Evolutionary conservation across 2,113 vertebrate genomes (phyloP).

Genomic region (Sander lucioperca): DNA sequence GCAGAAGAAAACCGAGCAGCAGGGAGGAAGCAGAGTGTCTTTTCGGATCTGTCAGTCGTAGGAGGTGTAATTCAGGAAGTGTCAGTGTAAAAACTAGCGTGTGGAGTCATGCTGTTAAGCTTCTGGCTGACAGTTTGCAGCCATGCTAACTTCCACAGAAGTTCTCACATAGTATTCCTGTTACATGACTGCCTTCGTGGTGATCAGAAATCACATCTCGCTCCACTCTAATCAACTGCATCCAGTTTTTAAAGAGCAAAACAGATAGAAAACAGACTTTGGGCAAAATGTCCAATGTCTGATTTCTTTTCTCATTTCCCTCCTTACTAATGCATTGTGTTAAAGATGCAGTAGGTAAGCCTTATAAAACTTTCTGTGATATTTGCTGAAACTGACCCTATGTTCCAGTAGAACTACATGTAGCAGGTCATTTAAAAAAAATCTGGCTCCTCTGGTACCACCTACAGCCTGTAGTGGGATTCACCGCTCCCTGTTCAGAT

Average conservation of each 20-base stretch:
- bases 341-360: too few species aligned
- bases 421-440: too few species aligned
- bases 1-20: conserved; percentile 2
- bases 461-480: too few species aligned
- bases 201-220: not conserved
- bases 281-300: too few species aligned
- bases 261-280: not conserved
- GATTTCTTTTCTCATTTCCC: too few species aligned
- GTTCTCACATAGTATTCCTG: not conserved
- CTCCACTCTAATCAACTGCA: not conserved
- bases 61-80: not conserved
- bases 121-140: not conserved
- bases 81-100: conserved; percentile 5
- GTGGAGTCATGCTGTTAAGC: conserved; percentile 17
- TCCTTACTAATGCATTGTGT: too few species aligned
- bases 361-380: too few species aligned
- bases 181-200: not conserved
- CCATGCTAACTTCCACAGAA: not conserved
- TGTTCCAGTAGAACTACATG: too few species aligned
- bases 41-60: not conserved
- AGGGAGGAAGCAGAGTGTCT: not conserved
- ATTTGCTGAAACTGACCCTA: too few species aligned
- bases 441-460: too few species aligned
- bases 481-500: too few species aligned
- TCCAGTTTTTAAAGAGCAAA: not conserved